Evolutionary conservation across 2,888 invertebrate genomes (phyloP).

Genomic region (Hypomecis atomaria): DNA sequence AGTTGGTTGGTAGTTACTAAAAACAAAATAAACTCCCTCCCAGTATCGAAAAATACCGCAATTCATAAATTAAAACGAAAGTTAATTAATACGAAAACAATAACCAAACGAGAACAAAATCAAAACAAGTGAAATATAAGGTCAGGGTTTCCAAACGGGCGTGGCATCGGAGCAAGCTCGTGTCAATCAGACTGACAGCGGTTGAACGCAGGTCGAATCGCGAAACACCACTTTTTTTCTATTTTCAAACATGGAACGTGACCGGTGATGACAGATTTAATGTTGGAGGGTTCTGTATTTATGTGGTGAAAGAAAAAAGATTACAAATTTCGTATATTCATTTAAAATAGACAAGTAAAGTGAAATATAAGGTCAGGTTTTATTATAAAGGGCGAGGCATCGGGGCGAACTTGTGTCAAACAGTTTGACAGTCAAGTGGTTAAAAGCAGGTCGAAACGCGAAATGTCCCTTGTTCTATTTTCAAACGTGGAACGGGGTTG

Average conservation of each 20-base stretch:
- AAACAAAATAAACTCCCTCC: neutral
- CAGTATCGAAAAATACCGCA: neutral
- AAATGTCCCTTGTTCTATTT: no score
- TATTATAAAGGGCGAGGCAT: no score
- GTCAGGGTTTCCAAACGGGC: constrained; percentile 46
- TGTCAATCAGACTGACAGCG: constrained; percentile 79
- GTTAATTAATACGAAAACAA: constrained; percentile 46
- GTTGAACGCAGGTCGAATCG: constrained; percentile 81
- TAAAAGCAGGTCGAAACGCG: no score
- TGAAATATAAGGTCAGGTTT: no score
- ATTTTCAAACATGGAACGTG: constrained; percentile 43
- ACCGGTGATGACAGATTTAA: constrained; percentile 46
- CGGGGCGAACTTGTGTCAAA: no score
- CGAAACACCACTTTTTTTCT: constrained; percentile 67
- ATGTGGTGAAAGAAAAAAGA: no score
- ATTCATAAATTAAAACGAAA: constrained; percentile 26
- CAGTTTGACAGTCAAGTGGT: no score
- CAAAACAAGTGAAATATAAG: constrained; percentile 41
- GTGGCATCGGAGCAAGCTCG: constrained; percentile 40
- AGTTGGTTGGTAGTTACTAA: no score
- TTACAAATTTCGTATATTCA: no score
- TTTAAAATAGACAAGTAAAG: no score
- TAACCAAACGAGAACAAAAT: constrained; percentile 40
- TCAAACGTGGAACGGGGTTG: no score
- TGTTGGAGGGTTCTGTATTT: constrained; percentile 52